Percentiles rank a stretch among this genome's conserved stretches.
Conservation (phyloP, 2,888 invertebrate genomes). For the Phyto melanocephala region DNA sequence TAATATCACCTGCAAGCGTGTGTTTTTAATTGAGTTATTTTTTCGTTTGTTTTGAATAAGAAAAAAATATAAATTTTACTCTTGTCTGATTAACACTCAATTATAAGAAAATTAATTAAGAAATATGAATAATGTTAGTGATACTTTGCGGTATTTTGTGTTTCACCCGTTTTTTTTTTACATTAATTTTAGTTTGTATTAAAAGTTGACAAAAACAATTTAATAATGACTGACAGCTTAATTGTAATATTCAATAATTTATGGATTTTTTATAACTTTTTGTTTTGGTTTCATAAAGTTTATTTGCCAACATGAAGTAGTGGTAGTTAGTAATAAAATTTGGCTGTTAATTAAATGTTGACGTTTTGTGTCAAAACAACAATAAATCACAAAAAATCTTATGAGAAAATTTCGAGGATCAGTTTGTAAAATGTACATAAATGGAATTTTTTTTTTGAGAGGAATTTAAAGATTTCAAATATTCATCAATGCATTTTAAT, state of each 20-base stretch:
- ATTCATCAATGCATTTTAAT: no score
- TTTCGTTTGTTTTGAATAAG: background rate
- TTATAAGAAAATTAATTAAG: conserved; percentile 55
- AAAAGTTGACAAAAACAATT: conserved; percentile 42
- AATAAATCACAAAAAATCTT: no score
- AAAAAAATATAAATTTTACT: conserved; percentile 23
- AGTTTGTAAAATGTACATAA: no score
- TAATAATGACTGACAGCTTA: conserved; percentile 52
- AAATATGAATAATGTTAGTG: conserved; percentile 30
- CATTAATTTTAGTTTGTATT: conserved; percentile 2
- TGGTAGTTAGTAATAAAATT: no score
- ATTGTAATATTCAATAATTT: conserved; percentile 30
- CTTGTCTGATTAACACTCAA: conserved; percentile 48
- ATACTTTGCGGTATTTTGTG: conserved; percentile 7
- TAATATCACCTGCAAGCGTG: background rate
- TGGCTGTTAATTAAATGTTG: no score
- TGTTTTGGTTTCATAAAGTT: no score
- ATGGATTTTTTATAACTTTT: conserved; percentile 23
- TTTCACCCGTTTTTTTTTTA: background rate
- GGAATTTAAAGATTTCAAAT: no score
- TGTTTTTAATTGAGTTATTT: conserved; percentile 8
- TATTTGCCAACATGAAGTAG: no score
- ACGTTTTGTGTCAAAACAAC: no score
- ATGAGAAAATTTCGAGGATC: no score
- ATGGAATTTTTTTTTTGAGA: no score